phyloP scores from a whole-genome alignment of 1,140 invertebrate species.

The Rhopalosiphum padi region DNA sequence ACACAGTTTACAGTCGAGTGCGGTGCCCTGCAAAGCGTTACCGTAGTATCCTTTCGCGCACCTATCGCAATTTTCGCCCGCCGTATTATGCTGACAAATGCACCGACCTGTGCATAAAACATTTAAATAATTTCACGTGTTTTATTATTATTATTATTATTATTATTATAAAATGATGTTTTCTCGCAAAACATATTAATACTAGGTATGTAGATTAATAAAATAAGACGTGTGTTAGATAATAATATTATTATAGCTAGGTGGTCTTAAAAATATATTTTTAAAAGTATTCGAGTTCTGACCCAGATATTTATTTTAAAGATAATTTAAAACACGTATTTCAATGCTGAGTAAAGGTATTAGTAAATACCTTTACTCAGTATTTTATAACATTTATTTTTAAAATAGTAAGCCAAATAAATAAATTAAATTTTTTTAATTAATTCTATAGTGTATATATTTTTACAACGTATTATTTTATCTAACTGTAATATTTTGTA shows the following conservation, averaged over 20 bases:
- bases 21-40: constrained; percentile 86
- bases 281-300: no score
- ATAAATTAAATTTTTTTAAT: no score
- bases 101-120: constrained; percentile 75
- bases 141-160: not conserved
- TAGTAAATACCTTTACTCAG: no score
- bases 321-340: not conserved
- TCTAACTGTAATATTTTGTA: no score
- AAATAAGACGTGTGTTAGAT: not conserved
- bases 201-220: not conserved
- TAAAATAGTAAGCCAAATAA: no score
- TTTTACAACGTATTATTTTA: no score
- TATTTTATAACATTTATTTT: no score
- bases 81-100: constrained; percentile 96
- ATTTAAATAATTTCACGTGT: not conserved
- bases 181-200: not conserved
- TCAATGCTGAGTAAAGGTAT: not conserved
- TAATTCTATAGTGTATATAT: no score
- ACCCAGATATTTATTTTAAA: not conserved
- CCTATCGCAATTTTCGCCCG: constrained; percentile 92
- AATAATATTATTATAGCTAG: not conserved
- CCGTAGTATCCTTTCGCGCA: constrained; percentile 95
- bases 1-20: constrained; percentile 89
- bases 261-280: no score
- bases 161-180: not conserved